Base-by-base conservation (phyloP, 2,113 vertebrate genomes). In the Cavia aperea region DNA sequence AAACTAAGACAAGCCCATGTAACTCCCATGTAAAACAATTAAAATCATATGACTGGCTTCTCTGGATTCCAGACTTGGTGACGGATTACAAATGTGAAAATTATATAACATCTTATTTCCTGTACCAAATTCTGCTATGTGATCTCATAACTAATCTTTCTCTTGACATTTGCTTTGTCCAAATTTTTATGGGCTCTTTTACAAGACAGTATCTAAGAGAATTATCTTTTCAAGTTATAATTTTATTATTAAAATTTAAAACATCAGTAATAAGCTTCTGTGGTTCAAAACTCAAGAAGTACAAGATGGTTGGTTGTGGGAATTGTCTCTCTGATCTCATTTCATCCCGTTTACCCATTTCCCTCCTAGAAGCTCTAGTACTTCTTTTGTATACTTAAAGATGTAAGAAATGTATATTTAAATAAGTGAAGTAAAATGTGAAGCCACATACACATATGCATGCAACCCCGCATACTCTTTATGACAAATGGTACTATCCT, bases 181-280 rank as follows among this genome's bases (percentile, higher is more conserved):
- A 82, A 75, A n/a, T 82, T 87, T 93, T 87, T 56, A 81, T 68
- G 33, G 79, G 26, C 19, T 68, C 16, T 56, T 93, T 86, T 63
- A 72, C 2, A 51, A 49, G 10, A 78, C 31, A 72, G 19, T 79
- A 70, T 5, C 70, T 81, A 73, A 29, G 54, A 75, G 18, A 88
- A 68, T 89, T 21, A 7, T 36, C 54, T 72, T 88, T 83, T 72
- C 54, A 63, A 77, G 54, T 39, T 79, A 81, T n/a, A 58, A 58
- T 79, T 90, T 88, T 83, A 63, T 33, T 88, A 90, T 51, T 95
- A 49, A 92, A 82, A 31, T 86, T 75, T 60, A 56, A 86, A 94
- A 86, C 13, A 70, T 63, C 56, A 19, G 29, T 86, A 73, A 43
- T 62, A 86, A 89, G 43, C 19, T 82, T 46, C n/a, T 21, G 24